phyloP scores from a whole-genome alignment of 2,888 invertebrate species.

The Drosophila mettleri region DNA sequence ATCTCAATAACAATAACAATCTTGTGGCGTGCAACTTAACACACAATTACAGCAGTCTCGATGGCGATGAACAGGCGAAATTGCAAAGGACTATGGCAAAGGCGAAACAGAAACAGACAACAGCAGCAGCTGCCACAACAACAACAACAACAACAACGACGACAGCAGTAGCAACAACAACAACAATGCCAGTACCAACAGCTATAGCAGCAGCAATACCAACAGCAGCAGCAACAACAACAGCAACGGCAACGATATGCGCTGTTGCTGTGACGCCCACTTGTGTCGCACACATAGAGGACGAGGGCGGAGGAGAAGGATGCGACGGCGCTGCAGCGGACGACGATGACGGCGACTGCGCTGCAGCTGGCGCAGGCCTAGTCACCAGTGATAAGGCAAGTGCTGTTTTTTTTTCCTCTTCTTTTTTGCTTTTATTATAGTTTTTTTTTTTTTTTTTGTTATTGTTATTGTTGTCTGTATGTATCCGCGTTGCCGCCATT shows the following conservation, averaged over 20 bases:
- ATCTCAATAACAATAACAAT: conserved; percentile 67
- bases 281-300: conserved; percentile 58
- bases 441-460: conserved; percentile 8
- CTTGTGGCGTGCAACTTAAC: conserved; percentile 49
- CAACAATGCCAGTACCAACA: conserved; percentile 27
- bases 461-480: conserved; percentile 5
- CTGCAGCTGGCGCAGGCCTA: conserved; percentile 40
- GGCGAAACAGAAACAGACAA: conserved; percentile 67
- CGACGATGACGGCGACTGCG: conserved; percentile 53
- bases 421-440: conserved; percentile 4
- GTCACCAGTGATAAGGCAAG: conserved; percentile 67
- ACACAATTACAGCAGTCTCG: conserved; percentile 48
- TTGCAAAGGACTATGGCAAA: conserved; percentile 60
- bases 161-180: conserved; percentile 18
- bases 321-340: conserved; percentile 36
- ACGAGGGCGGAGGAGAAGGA: conserved; percentile 59
- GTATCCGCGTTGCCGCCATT: conserved; percentile 11
- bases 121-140: conserved; percentile 48
- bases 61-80: conserved; percentile 51
- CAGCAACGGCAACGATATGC: conserved; percentile 34
- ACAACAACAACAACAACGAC: conserved; percentile 14
- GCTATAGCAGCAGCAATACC: conserved; percentile 6
- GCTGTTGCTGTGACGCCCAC: conserved; percentile 59
- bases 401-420: conserved; percentile 21
- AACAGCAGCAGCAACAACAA: conserved; percentile 10